A percentile compares a stretch with the other conserved stretches of the same genome.
These are phyloP conservation scores for Leptopilina myrica DNA, from an alignment of 2,888 invertebrate genomes.

Conservation along the genomic window DNA sequence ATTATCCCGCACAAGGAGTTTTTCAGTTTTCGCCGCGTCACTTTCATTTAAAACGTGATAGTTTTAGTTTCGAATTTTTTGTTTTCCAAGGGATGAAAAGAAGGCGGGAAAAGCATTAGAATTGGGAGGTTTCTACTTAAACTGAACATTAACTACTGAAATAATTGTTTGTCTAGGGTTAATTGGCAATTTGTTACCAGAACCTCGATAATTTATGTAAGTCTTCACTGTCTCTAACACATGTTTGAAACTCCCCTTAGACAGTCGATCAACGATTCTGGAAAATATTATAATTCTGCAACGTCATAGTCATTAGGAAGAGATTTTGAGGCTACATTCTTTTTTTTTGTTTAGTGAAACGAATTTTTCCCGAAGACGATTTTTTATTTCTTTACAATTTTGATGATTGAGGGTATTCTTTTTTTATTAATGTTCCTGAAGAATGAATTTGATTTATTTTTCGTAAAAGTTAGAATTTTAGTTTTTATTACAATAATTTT, in stretches of 20 bases:
- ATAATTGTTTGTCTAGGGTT: slow-evolving; percentile 20
- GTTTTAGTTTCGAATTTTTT: neutral
- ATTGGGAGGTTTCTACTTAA: neutral
- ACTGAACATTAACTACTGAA: neutral
- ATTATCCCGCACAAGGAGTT: slow-evolving; percentile 20
- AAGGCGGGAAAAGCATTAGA: neutral
- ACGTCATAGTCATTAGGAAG: neutral
- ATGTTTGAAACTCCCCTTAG: neutral
- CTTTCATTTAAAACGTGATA: neutral
- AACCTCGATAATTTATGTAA: neutral
- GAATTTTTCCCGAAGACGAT: too few species aligned
- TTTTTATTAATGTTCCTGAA: too few species aligned
- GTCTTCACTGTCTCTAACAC: neutral
- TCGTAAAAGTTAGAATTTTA: too few species aligned
- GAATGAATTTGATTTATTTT: too few species aligned
- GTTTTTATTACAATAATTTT: too few species aligned
- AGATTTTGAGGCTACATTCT: too few species aligned
- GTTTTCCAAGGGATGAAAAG: neutral
- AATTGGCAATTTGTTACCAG: slow-evolving; percentile 28
- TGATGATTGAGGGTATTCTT: too few species aligned
- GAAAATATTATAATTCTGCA: neutral
- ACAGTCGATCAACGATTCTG: neutral
- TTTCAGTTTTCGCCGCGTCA: slow-evolving; percentile 33
- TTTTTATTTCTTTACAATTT: too few species aligned
- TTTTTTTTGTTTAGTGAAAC: too few species aligned